These are phyloP conservation scores for Catocala fraxini DNA, from an alignment of 2,888 invertebrate species.

Conservation along the genomic window DNA sequence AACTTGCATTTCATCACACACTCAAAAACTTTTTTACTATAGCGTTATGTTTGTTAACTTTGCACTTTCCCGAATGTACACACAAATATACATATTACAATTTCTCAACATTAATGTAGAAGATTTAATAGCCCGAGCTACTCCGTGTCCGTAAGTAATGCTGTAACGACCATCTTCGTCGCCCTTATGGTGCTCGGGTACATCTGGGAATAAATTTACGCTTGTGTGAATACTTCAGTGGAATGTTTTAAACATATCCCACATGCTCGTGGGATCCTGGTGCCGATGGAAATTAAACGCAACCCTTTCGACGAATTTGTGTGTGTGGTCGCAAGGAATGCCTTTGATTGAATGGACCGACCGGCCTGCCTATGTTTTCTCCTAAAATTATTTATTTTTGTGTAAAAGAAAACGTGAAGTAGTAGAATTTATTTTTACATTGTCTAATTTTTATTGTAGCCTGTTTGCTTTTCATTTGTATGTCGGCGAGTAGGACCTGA, in stretches of 20 bases:
- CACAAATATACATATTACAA: not conserved
- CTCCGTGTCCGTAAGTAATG: conserved; percentile 1
- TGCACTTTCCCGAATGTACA: not conserved
- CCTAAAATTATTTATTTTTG: not conserved
- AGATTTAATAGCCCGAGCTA: not conserved
- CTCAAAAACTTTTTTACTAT: too few relatives aligned
- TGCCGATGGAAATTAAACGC: conserved; percentile 53
- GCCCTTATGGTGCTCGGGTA: conserved; percentile 46
- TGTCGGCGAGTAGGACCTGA: conserved; percentile 14
- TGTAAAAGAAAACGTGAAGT: not conserved
- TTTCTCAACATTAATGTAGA: not conserved
- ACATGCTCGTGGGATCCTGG: conserved; percentile 47
- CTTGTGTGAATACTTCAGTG: conserved; percentile 44
- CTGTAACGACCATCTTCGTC: conserved; percentile 15
- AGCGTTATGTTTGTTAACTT: not conserved
- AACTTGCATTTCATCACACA: too few relatives aligned
- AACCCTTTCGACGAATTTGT: conserved; percentile 35
- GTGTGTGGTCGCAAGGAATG: conserved; percentile 6
- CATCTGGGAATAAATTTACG: conserved; percentile 55
- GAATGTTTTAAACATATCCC: conserved; percentile 34
- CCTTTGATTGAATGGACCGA: conserved; percentile 2
- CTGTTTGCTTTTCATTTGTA: conserved; percentile 1
- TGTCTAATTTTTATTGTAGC: not conserved
- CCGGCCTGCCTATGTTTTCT: conserved; percentile 1
- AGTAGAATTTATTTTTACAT: not conserved